These are phyloP conservation scores for Actinostola sp. DNA, from an alignment of 92 coral and sea anemone species.

Conservation along the genomic window DNA sequence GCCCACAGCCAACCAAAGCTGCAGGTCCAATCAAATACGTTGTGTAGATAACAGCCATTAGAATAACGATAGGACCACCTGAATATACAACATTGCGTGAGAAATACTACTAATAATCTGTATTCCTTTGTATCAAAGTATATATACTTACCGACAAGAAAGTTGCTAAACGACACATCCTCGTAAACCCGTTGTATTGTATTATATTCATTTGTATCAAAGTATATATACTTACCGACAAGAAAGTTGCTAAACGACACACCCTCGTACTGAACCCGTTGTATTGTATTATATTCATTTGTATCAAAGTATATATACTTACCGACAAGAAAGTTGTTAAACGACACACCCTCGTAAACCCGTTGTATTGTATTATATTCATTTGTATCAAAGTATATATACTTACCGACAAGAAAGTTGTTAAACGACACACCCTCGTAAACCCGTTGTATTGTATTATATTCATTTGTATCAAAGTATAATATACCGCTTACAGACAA, in stretches of 20 bases:
- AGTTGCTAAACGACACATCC: constrained; percentile 69
- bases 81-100: not conserved
- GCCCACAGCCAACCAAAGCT: constrained; percentile 76
- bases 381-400: not conserved
- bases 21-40: constrained; percentile 78
- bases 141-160: constrained; percentile 66
- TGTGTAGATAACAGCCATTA: constrained; percentile 63
- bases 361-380: constrained; percentile 34
- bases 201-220: not conserved
- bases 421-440: constrained; percentile 75
- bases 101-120: not conserved
- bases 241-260: constrained; percentile 70
- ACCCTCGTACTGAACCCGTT: constrained; percentile 82
- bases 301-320: constrained; percentile 6
- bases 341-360: constrained; percentile 71
- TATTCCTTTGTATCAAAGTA: not conserved
- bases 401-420: constrained; percentile 76
- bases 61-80: constrained; percentile 70
- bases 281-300: not conserved
- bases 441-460: constrained; percentile 49
- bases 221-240: constrained; percentile 53
- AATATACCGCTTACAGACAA: constrained; percentile 66
- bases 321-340: constrained; percentile 79
- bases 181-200: constrained; percentile 71
- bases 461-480: not conserved